Percentiles rank a stretch among this genome's conserved stretches.
These are phyloP conservation scores for Copidosoma aretas DNA, from an alignment of 2,888 invertebrate genomes.

Conservation along the genomic window DNA sequence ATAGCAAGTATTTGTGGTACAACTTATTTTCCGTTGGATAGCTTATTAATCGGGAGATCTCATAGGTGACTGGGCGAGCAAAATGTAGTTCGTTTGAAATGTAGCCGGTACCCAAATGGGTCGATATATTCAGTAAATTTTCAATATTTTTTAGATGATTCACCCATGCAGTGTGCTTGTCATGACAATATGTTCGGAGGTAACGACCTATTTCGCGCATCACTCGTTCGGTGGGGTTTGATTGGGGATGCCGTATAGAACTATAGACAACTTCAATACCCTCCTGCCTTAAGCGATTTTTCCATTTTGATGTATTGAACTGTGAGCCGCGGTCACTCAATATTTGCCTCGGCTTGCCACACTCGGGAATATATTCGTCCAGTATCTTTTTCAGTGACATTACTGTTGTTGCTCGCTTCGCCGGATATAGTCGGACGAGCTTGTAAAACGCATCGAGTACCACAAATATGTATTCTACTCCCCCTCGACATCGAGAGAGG, in stretches of 20 bases:
- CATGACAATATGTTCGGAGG: slow-evolving; percentile 3
- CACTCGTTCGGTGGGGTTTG: slow-evolving; percentile 4
- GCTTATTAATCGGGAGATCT: too few species aligned
- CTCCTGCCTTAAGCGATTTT: neutral
- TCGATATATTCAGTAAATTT: slow-evolving; percentile 2
- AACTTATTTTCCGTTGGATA: too few species aligned
- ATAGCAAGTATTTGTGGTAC: too few species aligned
- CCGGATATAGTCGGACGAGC: neutral
- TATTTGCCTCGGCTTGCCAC: neutral
- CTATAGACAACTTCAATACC: slow-evolving; percentile 5
- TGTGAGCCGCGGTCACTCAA: slow-evolving; percentile 20
- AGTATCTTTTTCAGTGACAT: neutral
- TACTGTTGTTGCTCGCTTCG: too few species aligned
- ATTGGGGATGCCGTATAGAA: slow-evolving; percentile 10
- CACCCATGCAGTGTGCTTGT: slow-evolving; percentile 5
- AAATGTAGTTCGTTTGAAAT: slow-evolving; percentile 10
- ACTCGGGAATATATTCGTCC: slow-evolving; percentile 1
- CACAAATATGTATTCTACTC: neutral
- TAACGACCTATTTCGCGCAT: slow-evolving; percentile 6
- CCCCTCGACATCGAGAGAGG: neutral
- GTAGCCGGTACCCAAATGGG: slow-evolving; percentile 3
- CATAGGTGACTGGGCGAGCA: neutral
- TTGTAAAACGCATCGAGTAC: neutral
- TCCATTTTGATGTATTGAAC: slow-evolving; percentile 15
- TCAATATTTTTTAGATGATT: slow-evolving; percentile 2